Conservation (phyloP, 2,888 invertebrate species). For the Lochmaea capreae region DNA sequence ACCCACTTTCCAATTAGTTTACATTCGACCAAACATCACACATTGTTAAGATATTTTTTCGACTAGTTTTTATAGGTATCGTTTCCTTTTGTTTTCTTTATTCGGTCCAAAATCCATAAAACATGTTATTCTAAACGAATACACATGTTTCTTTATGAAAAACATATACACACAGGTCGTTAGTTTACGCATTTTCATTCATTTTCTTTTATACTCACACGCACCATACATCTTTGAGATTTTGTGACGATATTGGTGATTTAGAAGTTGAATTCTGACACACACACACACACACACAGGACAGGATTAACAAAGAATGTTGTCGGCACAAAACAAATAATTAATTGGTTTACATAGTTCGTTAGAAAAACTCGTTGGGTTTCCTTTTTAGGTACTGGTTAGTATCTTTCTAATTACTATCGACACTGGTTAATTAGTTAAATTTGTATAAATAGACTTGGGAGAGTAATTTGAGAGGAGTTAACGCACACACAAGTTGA, state of each 20-base stretch:
- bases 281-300: constrained; percentile 26
- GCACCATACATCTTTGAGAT: constrained; percentile 41
- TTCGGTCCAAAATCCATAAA: constrained; percentile 43
- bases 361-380: constrained; percentile 9
- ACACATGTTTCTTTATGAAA: constrained; percentile 47
- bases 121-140: constrained; percentile 48
- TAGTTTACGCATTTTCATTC: constrained; percentile 45
- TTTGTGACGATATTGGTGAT: constrained; percentile 42
- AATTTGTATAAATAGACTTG: neutral
- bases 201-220: constrained; percentile 43
- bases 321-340: constrained; percentile 14
- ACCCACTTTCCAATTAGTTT: constrained; percentile 8
- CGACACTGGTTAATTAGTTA: constrained; percentile 2
- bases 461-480: neutral
- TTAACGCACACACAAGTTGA: neutral
- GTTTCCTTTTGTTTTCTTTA: constrained; percentile 40
- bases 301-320: constrained; percentile 27
- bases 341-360: constrained; percentile 3
- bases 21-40: constrained; percentile 1
- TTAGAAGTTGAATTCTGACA: constrained; percentile 40
- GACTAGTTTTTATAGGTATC: constrained; percentile 32
- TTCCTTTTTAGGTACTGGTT: constrained; percentile 2
- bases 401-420: constrained; percentile 6
- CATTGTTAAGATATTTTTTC: constrained; percentile 15
- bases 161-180: constrained; percentile 46